Percentiles rank a stretch among this genome's conserved stretches.
Evolutionary conservation across 37 sponge, comb jelly and placozoan species (phyloP).

Genomic region (Trichoplax adhaerens): DNA sequence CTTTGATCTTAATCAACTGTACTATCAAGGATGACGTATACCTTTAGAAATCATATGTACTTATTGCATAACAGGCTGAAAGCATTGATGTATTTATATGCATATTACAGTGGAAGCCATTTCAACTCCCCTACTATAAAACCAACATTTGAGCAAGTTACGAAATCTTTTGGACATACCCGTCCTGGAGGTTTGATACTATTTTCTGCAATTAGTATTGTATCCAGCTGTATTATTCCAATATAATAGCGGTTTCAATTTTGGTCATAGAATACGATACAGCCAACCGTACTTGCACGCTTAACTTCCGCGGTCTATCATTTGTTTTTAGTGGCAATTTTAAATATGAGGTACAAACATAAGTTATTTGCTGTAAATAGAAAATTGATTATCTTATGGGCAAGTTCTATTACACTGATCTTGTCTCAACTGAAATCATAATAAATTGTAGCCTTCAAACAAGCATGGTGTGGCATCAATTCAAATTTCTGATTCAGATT

Average conservation of each 20-base stretch:
- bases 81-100: too few species aligned
- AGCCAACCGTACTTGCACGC: constrained; percentile 37
- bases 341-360: neutral
- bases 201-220: neutral
- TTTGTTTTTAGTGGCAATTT: constrained; percentile 35
- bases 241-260: neutral
- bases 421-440: neutral
- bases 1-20: too few species aligned
- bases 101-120: constrained; percentile 27
- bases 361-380: constrained; percentile 12
- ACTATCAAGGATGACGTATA: too few species aligned
- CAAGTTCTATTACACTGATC: constrained; percentile 6
- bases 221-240: neutral
- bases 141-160: constrained; percentile 64
- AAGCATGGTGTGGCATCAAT: too few species aligned
- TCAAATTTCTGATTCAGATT: too few species aligned
- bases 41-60: too few species aligned
- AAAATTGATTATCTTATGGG: constrained; percentile 14
- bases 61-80: too few species aligned
- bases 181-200: constrained; percentile 47
- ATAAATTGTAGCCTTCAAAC: neutral
- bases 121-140: constrained; percentile 55
- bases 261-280: constrained; percentile 28
- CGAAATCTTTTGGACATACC: constrained; percentile 74
- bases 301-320: constrained; percentile 50